Conservation (phyloP, 2,888 invertebrate species). For the Drosophila picticornis region DNA sequence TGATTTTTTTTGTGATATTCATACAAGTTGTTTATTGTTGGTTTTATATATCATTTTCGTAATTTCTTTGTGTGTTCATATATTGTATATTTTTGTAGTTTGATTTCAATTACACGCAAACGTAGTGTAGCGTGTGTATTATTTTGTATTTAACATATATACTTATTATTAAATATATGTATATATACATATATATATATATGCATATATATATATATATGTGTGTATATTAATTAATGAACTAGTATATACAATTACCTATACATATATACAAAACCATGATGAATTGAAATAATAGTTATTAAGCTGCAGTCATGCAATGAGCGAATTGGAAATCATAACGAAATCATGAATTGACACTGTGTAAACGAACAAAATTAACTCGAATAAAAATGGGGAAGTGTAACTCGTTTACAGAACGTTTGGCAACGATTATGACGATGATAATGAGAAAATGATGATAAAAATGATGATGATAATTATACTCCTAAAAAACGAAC, state of each 20-base stretch:
- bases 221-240: constrained; percentile 67
- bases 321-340: constrained; percentile 35
- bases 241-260: constrained; percentile 75
- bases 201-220: constrained; percentile 58
- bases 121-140: constrained; percentile 41
- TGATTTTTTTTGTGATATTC: constrained; percentile 57
- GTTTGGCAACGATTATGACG: constrained; percentile 57
- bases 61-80: constrained; percentile 39
- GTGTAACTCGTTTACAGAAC: constrained; percentile 38
- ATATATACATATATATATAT: constrained; percentile 52
- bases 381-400: constrained; percentile 3
- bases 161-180: constrained; percentile 51
- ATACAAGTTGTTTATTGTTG: constrained; percentile 64
- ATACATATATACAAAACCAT: constrained; percentile 62
- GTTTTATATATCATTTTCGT: constrained; percentile 20
- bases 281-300: constrained; percentile 75
- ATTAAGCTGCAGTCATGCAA: constrained; percentile 61
- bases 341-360: constrained; percentile 25
- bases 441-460: constrained; percentile 48
- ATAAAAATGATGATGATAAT: constrained; percentile 65
- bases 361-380: constrained; percentile 34
- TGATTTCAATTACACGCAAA: constrained; percentile 50
- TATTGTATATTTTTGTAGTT: constrained; percentile 64
- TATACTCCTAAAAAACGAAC: constrained; percentile 74
- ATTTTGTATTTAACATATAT: constrained; percentile 57